Evolutionary conservation across 2,888 invertebrate species (phyloP), one percentile per base, ranked within the genome.

Genomic region (Oscheius sp.): DNA sequence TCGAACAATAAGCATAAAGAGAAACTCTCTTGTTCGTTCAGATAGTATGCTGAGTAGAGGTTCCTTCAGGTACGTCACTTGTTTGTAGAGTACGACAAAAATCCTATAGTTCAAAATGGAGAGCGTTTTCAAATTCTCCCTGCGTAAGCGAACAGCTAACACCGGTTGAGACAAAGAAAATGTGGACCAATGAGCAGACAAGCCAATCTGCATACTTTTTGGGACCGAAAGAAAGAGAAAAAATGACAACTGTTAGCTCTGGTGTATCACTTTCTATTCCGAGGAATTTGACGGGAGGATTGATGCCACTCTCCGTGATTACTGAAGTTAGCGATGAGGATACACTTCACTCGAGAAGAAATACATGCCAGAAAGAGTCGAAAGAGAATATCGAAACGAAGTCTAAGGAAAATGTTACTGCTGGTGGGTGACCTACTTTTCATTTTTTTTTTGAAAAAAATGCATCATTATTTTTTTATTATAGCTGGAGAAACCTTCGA

Each of bases 301-400:
- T 9, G 2, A 61, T 67, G 41, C 62, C 74, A 1, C 57, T 79
- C 9, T 79, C 80, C 14, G 79, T 80, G 30, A 80, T 79, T 50
- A 78, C 80, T 8, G 80, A 80, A 68, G 76, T 72, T 14, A 75
- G 71, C 62, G 79, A 79, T 47, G 79, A 79, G 47, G 77, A 79
- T 56, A 28, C 70, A 26, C 44, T 70, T 9, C 71, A 72, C 51
- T 67, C 70, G 45, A 71, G 71, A 57, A 68, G 70, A 54, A 41
- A 20, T 20, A 41, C 41, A n/a, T n/a, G n/a, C n/a, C n/a, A n/a
- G n/a, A n/a, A n/a, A n/a, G n/a, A n/a, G n/a, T n/a, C n/a, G n/a
- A n/a, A n/a, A n/a, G n/a, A n/a, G n/a, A n/a, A n/a, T n/a, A n/a
- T n/a, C n/a, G n/a, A n/a, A n/a, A n/a, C n/a, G n/a, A n/a, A n/a